Evolutionary conservation across 2,888 invertebrate genomes (phyloP).

Genomic region (Synergus itoensis): DNA sequence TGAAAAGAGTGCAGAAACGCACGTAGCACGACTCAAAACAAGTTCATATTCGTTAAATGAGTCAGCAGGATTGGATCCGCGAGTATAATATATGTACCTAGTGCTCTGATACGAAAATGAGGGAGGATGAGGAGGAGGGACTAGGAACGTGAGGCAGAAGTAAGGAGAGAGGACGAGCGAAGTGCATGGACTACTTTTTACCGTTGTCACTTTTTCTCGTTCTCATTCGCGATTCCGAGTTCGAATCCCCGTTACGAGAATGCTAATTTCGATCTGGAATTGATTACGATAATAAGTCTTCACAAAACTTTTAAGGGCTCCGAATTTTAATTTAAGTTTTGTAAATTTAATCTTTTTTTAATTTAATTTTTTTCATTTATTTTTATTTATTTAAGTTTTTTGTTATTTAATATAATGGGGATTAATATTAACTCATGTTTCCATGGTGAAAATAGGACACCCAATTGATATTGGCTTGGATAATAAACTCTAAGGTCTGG

Average conservation of each 20-base stretch:
- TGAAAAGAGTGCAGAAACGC: not conserved
- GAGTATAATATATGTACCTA: not conserved
- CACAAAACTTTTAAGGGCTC: not conserved
- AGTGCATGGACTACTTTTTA: constrained; percentile 63
- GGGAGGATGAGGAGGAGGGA: not conserved
- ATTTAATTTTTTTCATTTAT: not conserved
- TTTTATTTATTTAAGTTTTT: no score
- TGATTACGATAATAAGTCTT: not conserved
- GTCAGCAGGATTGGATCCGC: not conserved
- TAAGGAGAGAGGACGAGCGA: constrained; percentile 30
- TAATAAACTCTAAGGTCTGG: no score
- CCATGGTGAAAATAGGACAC: no score
- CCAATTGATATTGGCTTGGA: no score
- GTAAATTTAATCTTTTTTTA: not conserved
- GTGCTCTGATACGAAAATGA: constrained; percentile 3
- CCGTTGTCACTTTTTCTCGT: constrained; percentile 64
- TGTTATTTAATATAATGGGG: no score
- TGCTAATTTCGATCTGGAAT: constrained; percentile 6
- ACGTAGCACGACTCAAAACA: constrained; percentile 1
- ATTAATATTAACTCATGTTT: no score
- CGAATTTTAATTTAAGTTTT: not conserved
- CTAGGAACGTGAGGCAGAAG: not conserved
- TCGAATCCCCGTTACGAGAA: constrained; percentile 34
- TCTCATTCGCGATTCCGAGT: constrained; percentile 33
- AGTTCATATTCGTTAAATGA: not conserved